phyloP scores from a whole-genome alignment of 2,888 invertebrate genomes.

The Adelognathus sp. region DNA sequence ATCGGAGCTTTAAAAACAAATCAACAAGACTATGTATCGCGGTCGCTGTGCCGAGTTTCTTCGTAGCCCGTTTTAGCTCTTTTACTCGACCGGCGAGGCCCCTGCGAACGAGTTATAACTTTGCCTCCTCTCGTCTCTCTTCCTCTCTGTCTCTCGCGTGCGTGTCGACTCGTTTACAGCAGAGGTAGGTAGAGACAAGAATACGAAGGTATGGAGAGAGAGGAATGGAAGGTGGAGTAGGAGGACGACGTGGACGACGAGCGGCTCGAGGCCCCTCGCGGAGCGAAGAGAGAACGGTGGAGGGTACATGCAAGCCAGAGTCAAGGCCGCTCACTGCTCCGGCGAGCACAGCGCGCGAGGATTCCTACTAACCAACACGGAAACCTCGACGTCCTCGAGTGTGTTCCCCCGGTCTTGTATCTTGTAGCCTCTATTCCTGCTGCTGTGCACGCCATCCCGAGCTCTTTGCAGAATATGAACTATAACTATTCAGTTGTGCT shows the following conservation, averaged over 20 bases:
- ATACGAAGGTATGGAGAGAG: slow-evolving; percentile 17
- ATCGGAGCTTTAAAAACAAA: neutral
- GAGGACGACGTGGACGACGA: slow-evolving; percentile 48
- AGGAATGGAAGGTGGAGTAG: slow-evolving; percentile 38
- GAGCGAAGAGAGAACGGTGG: slow-evolving; percentile 53
- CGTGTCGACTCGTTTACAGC: slow-evolving; percentile 12
- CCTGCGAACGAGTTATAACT: slow-evolving; percentile 55
- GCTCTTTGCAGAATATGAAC: neutral
- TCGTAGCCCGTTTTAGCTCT: slow-evolving; percentile 22
- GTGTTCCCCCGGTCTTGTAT: neutral
- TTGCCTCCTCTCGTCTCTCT: slow-evolving; percentile 13
- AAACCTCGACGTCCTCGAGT: slow-evolving; percentile 69
- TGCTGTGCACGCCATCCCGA: slow-evolving; percentile 18
- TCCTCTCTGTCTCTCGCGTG: neutral
- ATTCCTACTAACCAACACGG: slow-evolving; percentile 77
- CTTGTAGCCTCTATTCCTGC: neutral
- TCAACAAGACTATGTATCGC: neutral
- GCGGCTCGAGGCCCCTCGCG: slow-evolving; percentile 51
- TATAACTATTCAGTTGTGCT: neutral
- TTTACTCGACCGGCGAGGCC: slow-evolving; percentile 4
- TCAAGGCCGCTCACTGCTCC: slow-evolving; percentile 90
- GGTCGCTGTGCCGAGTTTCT: neutral
- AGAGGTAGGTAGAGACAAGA: slow-evolving; percentile 19
- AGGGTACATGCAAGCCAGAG: slow-evolving; percentile 80
- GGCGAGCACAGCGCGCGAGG: slow-evolving; percentile 79